These are phyloP conservation scores for Poecilobothrus nobilitatus DNA, from an alignment of 2,888 invertebrate species.

Conservation along the genomic window DNA sequence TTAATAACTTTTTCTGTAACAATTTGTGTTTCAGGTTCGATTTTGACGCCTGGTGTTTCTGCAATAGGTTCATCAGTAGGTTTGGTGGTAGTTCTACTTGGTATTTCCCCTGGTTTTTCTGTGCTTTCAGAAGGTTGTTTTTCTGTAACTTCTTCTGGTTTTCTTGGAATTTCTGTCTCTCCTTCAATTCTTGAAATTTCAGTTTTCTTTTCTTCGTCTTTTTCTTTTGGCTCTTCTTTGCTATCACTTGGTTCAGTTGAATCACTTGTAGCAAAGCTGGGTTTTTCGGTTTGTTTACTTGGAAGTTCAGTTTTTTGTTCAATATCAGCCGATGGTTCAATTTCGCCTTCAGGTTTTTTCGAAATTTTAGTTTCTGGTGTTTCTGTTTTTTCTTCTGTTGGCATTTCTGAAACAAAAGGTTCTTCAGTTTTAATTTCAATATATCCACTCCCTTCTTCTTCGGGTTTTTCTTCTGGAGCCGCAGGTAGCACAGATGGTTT, in stretches of 20 bases:
- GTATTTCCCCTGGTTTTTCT: not conserved
- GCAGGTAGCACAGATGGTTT: not conserved
- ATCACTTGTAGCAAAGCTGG: not conserved
- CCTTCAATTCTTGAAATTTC: not conserved
- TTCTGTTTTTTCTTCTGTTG: not conserved
- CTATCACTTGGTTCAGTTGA: not conserved
- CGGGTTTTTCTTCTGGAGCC: not conserved
- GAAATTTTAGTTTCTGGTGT: not conserved
- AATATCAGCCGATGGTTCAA: not conserved
- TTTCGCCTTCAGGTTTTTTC: not conserved
- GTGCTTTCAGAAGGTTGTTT: not conserved
- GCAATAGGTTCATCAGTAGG: not conserved
- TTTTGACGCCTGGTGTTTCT: not conserved
- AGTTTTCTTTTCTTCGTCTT: not conserved
- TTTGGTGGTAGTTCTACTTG: not conserved
- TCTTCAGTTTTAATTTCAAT: not conserved
- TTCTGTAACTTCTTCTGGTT: not conserved
- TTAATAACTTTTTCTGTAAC: slow-evolving; percentile 13
- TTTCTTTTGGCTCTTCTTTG: not conserved
- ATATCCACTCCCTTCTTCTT: not conserved
- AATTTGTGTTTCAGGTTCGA: not conserved
- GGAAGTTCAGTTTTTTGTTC: not conserved
- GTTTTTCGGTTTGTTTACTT: not conserved
- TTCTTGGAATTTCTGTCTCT: not conserved
- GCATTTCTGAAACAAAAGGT: not conserved